Evolutionary conservation across 1,140 invertebrate genomes (phyloP).

Genomic region (Drosophila setifemur): DNA sequence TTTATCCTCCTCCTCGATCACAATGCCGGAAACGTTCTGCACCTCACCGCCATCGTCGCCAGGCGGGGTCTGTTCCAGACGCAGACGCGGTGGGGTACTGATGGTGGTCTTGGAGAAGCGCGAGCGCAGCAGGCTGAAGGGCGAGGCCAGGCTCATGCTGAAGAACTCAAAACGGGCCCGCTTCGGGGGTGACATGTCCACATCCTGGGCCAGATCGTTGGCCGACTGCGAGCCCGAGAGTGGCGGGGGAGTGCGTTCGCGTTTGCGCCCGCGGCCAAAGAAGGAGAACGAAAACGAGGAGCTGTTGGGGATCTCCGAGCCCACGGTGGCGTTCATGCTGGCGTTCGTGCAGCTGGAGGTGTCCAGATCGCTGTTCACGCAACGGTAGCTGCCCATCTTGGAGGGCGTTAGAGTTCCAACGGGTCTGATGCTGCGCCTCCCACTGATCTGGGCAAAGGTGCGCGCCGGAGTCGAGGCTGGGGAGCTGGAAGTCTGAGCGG

Average conservation of each 20-base stretch:
- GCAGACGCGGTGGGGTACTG: slow-evolving; percentile 46
- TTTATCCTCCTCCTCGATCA: slow-evolving; percentile 53
- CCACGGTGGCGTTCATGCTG: slow-evolving; percentile 78
- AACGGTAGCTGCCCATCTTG: slow-evolving; percentile 61
- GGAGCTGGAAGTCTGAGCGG: slow-evolving; percentile 37
- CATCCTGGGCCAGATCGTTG: slow-evolving; percentile 62
- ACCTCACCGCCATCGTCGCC: slow-evolving; percentile 57
- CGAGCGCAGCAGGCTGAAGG: slow-evolving; percentile 64
- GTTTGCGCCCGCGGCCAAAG: slow-evolving; percentile 67
- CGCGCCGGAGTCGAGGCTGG: slow-evolving; percentile 46
- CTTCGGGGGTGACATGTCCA: slow-evolving; percentile 74
- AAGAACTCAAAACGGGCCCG: slow-evolving; percentile 73
- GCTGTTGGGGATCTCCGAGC: slow-evolving; percentile 73
- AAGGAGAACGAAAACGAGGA: slow-evolving; percentile 76
- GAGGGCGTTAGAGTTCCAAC: slow-evolving; percentile 53
- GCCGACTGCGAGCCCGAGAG: slow-evolving; percentile 55
- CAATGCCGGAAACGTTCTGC: slow-evolving; percentile 66
- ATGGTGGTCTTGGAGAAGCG: slow-evolving; percentile 65
- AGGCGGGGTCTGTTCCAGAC: slow-evolving; percentile 38
- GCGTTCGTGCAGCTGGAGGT: slow-evolving; percentile 61
- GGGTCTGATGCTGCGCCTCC: slow-evolving; percentile 68
- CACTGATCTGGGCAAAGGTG: slow-evolving; percentile 66
- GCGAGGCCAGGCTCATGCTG: slow-evolving; percentile 64
- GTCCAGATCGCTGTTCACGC: slow-evolving; percentile 66
- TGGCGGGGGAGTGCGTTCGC: slow-evolving; percentile 66